Conservation (phyloP, 2,797 vertebrate genomes). For the Pipistrellus pygmaeus region DNA sequence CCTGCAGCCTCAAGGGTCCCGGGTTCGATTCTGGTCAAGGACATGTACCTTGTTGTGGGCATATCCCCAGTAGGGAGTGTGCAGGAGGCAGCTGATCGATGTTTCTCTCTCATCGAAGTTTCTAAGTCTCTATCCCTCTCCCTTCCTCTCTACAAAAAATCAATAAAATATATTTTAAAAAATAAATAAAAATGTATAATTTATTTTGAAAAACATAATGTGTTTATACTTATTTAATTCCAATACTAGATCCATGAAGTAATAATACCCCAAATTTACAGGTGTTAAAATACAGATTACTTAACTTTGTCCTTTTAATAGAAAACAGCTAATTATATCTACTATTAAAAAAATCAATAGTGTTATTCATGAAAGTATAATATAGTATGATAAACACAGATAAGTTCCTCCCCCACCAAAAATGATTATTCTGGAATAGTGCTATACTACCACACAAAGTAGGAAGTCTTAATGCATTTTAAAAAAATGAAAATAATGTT, state of each 20-base stretch:
- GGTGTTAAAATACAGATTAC: background rate
- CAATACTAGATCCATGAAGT: background rate
- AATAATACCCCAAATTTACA: constrained; percentile 9
- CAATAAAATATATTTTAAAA: background rate
- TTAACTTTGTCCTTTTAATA: constrained; percentile 6
- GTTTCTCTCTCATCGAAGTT: too few relatives aligned
- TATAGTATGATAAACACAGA: background rate
- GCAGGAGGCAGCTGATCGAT: too few relatives aligned
- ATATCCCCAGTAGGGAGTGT: too few relatives aligned
- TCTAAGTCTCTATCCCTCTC: too few relatives aligned
- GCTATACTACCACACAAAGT: background rate
- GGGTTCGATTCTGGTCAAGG: too few relatives aligned
- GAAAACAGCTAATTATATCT: background rate
- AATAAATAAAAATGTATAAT: background rate
- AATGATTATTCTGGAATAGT: background rate
- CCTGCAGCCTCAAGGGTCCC: too few relatives aligned
- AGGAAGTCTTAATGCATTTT: background rate
- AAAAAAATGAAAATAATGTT: background rate
- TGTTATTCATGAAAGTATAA: background rate
- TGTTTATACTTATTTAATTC: constrained; percentile 1
- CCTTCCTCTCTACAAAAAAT: too few relatives aligned
- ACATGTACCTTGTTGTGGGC: too few relatives aligned
- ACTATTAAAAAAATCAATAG: background rate
- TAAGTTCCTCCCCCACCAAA: background rate
- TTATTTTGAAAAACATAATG: background rate